Percentiles rank a stretch among this genome's conserved stretches.
Evolutionary conservation across 2,797 vertebrate species (phyloP).

Genomic region (Pseudochromis fuscus): DNA sequence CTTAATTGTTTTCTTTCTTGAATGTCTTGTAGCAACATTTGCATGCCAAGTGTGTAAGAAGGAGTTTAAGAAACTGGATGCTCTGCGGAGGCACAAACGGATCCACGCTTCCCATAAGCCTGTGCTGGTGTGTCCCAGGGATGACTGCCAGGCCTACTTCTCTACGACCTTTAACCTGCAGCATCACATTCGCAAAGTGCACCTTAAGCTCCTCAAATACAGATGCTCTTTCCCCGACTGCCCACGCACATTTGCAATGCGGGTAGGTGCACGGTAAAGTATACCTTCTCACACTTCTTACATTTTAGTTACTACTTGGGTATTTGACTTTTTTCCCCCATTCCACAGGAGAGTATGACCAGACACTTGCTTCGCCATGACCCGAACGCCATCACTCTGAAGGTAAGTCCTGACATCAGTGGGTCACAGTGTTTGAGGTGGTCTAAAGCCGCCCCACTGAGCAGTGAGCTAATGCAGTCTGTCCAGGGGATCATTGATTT

Average conservation of each 20-base stretch:
- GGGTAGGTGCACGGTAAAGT: too few relatives aligned
- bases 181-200: constrained; percentile 88
- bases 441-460: too few relatives aligned
- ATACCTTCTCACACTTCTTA: too few relatives aligned
- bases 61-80: constrained; percentile 70
- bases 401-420: constrained; percentile 61
- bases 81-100: constrained; percentile 82
- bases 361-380: constrained; percentile 85
- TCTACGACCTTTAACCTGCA: constrained; percentile 88
- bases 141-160: constrained; percentile 84
- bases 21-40: constrained; percentile 57
- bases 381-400: constrained; percentile 59
- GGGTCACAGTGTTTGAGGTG: too few relatives aligned
- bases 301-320: too few relatives aligned
- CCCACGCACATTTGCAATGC: constrained; percentile 83
- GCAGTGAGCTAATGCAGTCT: not conserved
- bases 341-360: constrained; percentile 83
- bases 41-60: constrained; percentile 82
- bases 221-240: constrained; percentile 84
- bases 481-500: constrained; percentile 29
- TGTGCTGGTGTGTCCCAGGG: constrained; percentile 81
- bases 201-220: constrained; percentile 85
- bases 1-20: not conserved
- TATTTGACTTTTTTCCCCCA: not conserved
- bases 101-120: constrained; percentile 81